Evolutionary conservation across 2,797 vertebrate genomes (phyloP), one percentile per base, ranked within the genome.

Genomic region (Phylloscopus collybita): DNA sequence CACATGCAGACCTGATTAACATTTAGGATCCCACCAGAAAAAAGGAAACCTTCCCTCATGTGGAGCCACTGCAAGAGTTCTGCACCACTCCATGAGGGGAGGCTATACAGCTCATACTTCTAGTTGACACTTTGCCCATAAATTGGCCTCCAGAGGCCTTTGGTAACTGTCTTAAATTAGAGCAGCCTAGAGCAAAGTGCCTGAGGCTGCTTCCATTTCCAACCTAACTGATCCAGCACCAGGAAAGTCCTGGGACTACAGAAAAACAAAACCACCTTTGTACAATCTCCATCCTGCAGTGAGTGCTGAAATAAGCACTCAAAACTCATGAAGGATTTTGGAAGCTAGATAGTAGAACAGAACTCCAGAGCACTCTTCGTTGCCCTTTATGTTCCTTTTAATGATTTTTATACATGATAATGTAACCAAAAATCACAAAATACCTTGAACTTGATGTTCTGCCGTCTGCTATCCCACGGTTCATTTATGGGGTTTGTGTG

Each of bases 71-170:
- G 74, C 34, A 59, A 51, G 54, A 81, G 38, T 36, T 87, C 70
- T 80, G 26, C 60, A 84, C 30, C 23, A 34, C 36, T 75, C 66
- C 47, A 32, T 57, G 44, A 54, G 17, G 23, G 40, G 26, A 90
- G 16, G 29, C 29, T 71, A 3, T 36, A 29, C 1, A 3, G n/a
- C 45, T 86, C 3, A 0, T 62, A 53, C 83, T 93, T 88, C 59
- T 79, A 60, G 49, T 82, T 95, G 86, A 91, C 81, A 95, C 78
- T 74, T 94, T 82, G n/a, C 53, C 65, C 69, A 44, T 87, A 93
- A 95, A 94, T 80, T 91, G 86, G 60, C 17, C 90, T 36, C 71
- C 36, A 50, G 80, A 70, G 67, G 26, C 30, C 21, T 9, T 50
- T 80, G 73, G 82, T 93, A 88, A 84, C 69, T 60, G 67, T 85